Evolutionary conservation across 2,888 invertebrate species (phyloP).

Genomic region (Calameuta pallipes): DNA sequence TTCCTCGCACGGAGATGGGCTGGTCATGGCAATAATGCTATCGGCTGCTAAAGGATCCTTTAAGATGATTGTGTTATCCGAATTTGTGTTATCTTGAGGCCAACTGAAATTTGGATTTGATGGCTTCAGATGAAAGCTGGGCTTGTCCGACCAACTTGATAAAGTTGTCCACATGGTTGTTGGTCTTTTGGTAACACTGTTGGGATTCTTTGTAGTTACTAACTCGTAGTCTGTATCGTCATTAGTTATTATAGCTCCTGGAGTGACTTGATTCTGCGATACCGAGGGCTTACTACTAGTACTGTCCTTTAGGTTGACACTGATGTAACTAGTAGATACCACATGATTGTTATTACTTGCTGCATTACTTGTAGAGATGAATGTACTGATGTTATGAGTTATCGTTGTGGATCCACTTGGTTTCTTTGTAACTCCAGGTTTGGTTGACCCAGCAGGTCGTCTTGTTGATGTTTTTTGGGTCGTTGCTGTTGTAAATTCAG

Average conservation of each 20-base stretch:
- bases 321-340: conserved; percentile 60
- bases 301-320: conserved; percentile 58
- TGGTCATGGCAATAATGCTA: conserved; percentile 14
- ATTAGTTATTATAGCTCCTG: conserved; percentile 17
- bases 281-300: conserved; percentile 39
- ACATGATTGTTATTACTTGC: conserved; percentile 53
- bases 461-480: conserved; percentile 57
- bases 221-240: neutral
- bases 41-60: conserved; percentile 31
- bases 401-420: conserved; percentile 56
- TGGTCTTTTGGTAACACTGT: conserved; percentile 38
- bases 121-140: conserved; percentile 55
- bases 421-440: conserved; percentile 40
- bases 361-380: conserved; percentile 51
- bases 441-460: conserved; percentile 31
- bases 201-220: conserved; percentile 19
- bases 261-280: conserved; percentile 12
- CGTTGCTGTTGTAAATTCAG: conserved; percentile 55
- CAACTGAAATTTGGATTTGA: conserved; percentile 31
- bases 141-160: conserved; percentile 54
- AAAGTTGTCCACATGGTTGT: conserved; percentile 53
- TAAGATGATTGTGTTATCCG: conserved; percentile 32
- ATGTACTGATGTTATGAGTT: conserved; percentile 62
- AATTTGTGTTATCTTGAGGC: conserved; percentile 30
- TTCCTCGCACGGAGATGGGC: conserved; percentile 65